Evolutionary conservation across 2,797 vertebrate species (phyloP).

Genomic region (Melanotaenia boesemani): DNA sequence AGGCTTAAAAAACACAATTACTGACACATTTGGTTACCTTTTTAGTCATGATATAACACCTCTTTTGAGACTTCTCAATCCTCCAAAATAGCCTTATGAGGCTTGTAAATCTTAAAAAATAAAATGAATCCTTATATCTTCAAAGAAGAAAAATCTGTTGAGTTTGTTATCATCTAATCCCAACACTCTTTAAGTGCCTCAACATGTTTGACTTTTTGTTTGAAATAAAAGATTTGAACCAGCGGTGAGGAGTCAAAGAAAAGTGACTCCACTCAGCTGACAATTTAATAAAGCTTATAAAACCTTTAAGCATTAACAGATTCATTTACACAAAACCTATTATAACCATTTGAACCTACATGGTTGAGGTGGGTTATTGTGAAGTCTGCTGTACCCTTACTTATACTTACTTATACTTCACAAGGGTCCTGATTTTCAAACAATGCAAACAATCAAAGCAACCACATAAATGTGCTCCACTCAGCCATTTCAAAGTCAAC

Average conservation of each 20-base stretch:
- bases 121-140: too few relatives aligned
- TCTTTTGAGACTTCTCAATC: too few relatives aligned
- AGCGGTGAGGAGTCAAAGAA: not conserved
- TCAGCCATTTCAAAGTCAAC: slow-evolving; percentile 75
- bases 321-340: slow-evolving; percentile 15
- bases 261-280: not conserved
- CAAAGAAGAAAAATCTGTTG: too few relatives aligned
- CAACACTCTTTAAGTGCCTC: not conserved
- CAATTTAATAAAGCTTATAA: not conserved
- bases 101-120: too few relatives aligned
- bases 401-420: slow-evolving; percentile 40
- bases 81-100: too few relatives aligned
- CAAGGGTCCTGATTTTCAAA: slow-evolving; percentile 43
- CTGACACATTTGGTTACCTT: too few relatives aligned
- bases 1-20: too few relatives aligned
- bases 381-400: slow-evolving; percentile 25
- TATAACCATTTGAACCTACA: not conserved
- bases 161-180: too few relatives aligned
- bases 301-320: not conserved
- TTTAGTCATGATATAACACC: too few relatives aligned
- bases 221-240: not conserved
- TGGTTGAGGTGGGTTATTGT: not conserved
- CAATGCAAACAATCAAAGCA: slow-evolving; percentile 66
- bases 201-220: not conserved
- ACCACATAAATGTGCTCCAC: slow-evolving; percentile 67